phyloP scores from a whole-genome alignment of 2,797 vertebrate species.

The Chiroxiphia lanceolata region DNA sequence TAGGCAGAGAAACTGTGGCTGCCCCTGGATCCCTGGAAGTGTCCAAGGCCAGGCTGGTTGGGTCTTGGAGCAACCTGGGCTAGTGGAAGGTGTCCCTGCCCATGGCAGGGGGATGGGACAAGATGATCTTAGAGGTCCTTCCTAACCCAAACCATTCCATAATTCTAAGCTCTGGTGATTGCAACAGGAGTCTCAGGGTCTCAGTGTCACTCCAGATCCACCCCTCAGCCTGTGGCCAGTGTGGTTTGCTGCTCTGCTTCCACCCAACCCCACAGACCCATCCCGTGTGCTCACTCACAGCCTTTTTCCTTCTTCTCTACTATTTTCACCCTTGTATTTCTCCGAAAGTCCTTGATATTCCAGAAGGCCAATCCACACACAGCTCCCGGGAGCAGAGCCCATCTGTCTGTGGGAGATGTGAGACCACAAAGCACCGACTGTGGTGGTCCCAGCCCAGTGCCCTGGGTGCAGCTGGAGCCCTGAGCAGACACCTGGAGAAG shows the following conservation, averaged over 20 bases:
- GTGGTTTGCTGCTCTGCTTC: neutral
- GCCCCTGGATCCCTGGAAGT: neutral
- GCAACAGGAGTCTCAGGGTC: neutral
- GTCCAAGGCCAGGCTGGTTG: rapidly evolving
- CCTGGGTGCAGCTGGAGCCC: neutral
- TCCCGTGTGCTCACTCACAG: neutral
- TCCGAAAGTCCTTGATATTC: neutral
- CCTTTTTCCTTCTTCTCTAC: neutral
- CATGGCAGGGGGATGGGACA: rapidly evolving
- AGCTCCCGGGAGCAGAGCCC: neutral
- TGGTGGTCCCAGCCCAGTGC: neutral
- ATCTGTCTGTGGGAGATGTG: neutral
- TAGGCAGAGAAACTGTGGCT: neutral
- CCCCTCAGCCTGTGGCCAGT: rapidly evolving
- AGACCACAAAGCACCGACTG: rapidly evolving
- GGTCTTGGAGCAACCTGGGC: rapidly evolving
- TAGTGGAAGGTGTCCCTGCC: neutral
- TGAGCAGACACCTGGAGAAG: neutral
- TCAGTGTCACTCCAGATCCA: neutral
- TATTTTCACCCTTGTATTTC: neutral
- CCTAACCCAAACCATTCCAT: neutral
- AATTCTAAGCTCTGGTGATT: neutral
- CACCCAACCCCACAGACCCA: neutral
- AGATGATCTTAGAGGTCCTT: neutral
- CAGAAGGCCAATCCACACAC: neutral